Base-by-base conservation (phyloP, 2,797 vertebrate species). In the Lagorchestes hirsutus region DNA sequence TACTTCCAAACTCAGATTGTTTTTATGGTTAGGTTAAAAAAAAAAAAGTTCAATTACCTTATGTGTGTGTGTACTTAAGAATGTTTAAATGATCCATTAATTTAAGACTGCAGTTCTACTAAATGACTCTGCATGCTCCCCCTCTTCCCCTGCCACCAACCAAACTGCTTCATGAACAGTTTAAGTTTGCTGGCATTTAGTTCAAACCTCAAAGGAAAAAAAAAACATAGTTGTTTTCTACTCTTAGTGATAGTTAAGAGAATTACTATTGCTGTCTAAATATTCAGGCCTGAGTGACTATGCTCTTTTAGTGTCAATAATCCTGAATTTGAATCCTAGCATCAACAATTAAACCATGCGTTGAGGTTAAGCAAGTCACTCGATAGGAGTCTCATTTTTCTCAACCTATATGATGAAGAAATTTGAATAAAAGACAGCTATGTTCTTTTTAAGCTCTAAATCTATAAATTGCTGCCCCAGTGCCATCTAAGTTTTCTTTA, bases 201-300 rank as follows among this genome's bases (percentile, higher is more conserved):
- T 16, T 94, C 93, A 96, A 95, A 55, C 28, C 55, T 92, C 91
- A 74, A 95, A 96, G 57, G 52, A 96, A 97, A 95, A 93, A 46
- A 96, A 57, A 56, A 56, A 56, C 55, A 27, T 27, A 67, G 56
- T 95, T 93, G 54, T 94, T 92, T 92, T 93, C 91, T 74, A 74
- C 54, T 92, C 94, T 94, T 55, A 90, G 34, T 4, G 92, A 91
- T 74, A 34, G 28, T 94, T 67, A 94, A 94, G 54, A 67, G 93
- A 94, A 92, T 93, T 90, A 92, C 55, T 93, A 22, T n/a, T 95
- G 93, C 3, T 93, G 74, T 57, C 92, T 67, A 96, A n/a, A 31
- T 29, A 29, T 59, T 31, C 58, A 59, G 58, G 5, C 29, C 29
- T 31, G 58, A 31, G 3, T 59, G 58, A 59, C 58, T 59, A 10